Percentiles rank a stretch among this genome's conserved stretches.
Conservation (phyloP, 2,113 vertebrate species). For the Pao palembangensis region DNA sequence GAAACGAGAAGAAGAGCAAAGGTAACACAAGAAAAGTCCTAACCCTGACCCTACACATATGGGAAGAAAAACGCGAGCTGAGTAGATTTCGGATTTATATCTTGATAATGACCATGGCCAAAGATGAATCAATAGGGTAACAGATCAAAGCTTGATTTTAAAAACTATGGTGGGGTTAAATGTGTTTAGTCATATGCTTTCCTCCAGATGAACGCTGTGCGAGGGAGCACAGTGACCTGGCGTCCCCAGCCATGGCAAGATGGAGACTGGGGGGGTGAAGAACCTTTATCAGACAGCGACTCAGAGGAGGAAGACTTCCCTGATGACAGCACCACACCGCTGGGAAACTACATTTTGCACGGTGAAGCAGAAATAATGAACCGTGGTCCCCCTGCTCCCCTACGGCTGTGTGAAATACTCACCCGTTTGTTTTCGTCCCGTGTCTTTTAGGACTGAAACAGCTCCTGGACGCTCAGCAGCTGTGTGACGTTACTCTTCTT, state of each 20-base stretch:
- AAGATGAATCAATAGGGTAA: too few relatives aligned
- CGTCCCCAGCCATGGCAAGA: constrained; percentile 80
- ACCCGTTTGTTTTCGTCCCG: too few relatives aligned
- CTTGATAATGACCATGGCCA: too few relatives aligned
- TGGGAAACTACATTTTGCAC: constrained; percentile 78
- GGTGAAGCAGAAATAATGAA: constrained; percentile 48
- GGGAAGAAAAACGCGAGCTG: too few relatives aligned
- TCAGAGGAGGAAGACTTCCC: constrained; percentile 81
- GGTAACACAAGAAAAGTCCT: constrained; percentile 28
- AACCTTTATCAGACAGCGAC: constrained; percentile 79
- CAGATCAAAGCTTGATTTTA: too few relatives aligned
- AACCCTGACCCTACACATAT: not conserved
- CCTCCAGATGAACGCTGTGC: constrained; percentile 72
- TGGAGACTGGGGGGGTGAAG: constrained; percentile 70
- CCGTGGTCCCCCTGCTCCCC: not conserved
- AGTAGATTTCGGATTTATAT: too few relatives aligned
- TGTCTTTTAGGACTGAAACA: constrained; percentile 73
- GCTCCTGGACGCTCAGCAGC: constrained; percentile 79
- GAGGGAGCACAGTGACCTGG: constrained; percentile 73
- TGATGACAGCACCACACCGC: constrained; percentile 75
- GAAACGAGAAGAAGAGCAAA: constrained; percentile 73
- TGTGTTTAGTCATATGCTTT: not conserved
- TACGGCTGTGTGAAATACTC: not conserved
- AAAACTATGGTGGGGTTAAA: too few relatives aligned
- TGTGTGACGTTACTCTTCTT: constrained; percentile 80